Conservation (phyloP, 1,140 invertebrate genomes). For the Pararge aegeria region DNA sequence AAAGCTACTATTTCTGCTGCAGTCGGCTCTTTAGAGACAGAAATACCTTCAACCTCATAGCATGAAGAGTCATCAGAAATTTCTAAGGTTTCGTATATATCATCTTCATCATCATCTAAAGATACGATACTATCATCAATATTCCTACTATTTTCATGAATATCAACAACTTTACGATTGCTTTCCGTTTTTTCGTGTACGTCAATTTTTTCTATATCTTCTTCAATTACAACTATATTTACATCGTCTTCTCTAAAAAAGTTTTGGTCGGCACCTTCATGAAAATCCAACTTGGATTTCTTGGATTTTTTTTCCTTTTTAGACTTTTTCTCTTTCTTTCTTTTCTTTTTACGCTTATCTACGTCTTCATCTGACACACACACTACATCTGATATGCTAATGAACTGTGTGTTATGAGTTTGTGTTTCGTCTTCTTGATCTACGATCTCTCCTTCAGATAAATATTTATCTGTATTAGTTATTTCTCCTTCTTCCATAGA, state of each 20-base stretch:
- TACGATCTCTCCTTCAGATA: slow-evolving; percentile 59
- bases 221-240: neutral
- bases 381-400: slow-evolving; percentile 39
- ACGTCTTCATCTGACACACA: slow-evolving; percentile 60
- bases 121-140: slow-evolving; percentile 15
- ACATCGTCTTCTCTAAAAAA: slow-evolving; percentile 36
- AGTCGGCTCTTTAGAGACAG: slow-evolving; percentile 68
- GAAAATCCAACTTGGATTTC: slow-evolving; percentile 52
- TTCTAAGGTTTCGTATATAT: slow-evolving; percentile 63
- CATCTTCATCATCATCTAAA: slow-evolving; percentile 34
- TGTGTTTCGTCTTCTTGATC: slow-evolving; percentile 48
- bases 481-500: slow-evolving; percentile 25
- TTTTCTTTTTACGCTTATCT: slow-evolving; percentile 57
- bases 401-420: slow-evolving; percentile 16
- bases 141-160: slow-evolving; percentile 7
- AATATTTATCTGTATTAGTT: slow-evolving; percentile 29
- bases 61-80: slow-evolving; percentile 72
- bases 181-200: neutral
- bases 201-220: slow-evolving; percentile 1
- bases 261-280: slow-evolving; percentile 53
- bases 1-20: slow-evolving; percentile 65
- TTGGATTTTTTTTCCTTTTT: slow-evolving; percentile 40
- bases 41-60: slow-evolving; percentile 61
- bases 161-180: neutral
- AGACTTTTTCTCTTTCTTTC: slow-evolving; percentile 55